These are phyloP conservation scores for Junonia oenone DNA, from an alignment of 2,888 invertebrate genomes.

Conservation along the genomic window DNA sequence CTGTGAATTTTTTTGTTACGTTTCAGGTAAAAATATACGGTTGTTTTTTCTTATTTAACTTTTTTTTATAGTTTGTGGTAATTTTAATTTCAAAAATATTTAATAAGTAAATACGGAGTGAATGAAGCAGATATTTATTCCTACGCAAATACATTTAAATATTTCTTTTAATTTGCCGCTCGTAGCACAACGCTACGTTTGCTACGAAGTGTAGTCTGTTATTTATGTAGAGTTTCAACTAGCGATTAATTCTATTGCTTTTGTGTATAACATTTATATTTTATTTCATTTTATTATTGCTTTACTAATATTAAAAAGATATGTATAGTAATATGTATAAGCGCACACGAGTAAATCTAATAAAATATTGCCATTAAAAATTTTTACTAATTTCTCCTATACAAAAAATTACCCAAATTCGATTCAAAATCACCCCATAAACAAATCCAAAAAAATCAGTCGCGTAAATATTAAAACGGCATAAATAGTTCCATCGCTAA, in stretches of 20 bases:
- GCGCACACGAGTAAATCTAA: too few species aligned
- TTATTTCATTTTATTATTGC: too few species aligned
- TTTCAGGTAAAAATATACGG: background rate
- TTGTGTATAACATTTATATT: background rate
- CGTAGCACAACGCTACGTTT: slow-evolving; percentile 32
- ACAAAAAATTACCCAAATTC: too few species aligned
- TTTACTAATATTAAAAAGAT: too few species aligned
- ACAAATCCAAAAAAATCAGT: slow-evolving; percentile 14
- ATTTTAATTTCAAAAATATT: background rate
- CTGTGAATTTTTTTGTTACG: background rate
- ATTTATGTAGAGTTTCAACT: background rate
- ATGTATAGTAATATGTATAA: too few species aligned
- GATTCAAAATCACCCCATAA: background rate
- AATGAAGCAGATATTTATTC: background rate
- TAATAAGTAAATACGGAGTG: background rate
- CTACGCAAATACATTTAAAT: background rate
- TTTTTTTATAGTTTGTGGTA: background rate
- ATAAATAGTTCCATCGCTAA: slow-evolving; percentile 47
- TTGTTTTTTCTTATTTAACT: background rate
- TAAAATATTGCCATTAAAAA: too few species aligned
- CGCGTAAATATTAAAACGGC: slow-evolving; percentile 34
- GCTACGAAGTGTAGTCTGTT: slow-evolving; percentile 28
- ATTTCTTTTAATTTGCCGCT: slow-evolving; percentile 2
- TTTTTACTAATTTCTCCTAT: too few species aligned
- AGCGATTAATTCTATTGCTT: background rate